Evolutionary conservation across 2,888 invertebrate genomes (phyloP), one percentile per base, ranked within the genome.

Genomic region (Eupithecia tripunctaria): DNA sequence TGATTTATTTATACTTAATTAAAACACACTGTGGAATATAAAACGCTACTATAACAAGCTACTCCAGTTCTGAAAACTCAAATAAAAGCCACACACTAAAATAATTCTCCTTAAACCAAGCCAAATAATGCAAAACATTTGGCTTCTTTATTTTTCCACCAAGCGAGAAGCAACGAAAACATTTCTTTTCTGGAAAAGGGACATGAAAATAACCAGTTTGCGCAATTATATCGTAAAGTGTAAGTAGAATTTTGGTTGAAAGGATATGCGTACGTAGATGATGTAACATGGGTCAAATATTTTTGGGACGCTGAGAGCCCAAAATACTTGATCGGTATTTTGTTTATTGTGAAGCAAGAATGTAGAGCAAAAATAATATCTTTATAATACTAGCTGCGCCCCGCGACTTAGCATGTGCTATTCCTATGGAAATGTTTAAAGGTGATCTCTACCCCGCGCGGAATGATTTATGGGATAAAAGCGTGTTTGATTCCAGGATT

Each of bases 81-180:
- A 56, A 56, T 56, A 56, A 51, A 47, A 47, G 8, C 51, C 18
- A 21, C 21, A 51, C 4, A 21, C 51, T 51, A 51, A 51, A 56
- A 56, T 14, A 56, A 25, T 56, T 25, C 56, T 56, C 14, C 21
- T 18, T 43, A n/a, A 10, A 10, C 51, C 21, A 51, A 56, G 25
- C 14, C 56, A 56, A 56, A 56, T 25, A 56, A 56, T 56, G 56
- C 56, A 14, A 25, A 25, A 56, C 56, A 56, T 56, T 51, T 56
- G 21, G 56, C 25, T 56, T 51, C 47, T 21, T 51, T 51, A 51
- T 51, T 51, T 47, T 25, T 56, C 56, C 56, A 56, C 12, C 21
- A 21, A 12, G 56, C 21, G 12, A 56, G 21, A 56, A 56, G 12
- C 56, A 56, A 56, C 25, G 4, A 14, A 56, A 56, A 21, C 10